Percentiles rank a stretch among this genome's conserved stretches.
phyloP scores from a whole-genome alignment of 2,888 invertebrate genomes.

The Epirrita christyi region DNA sequence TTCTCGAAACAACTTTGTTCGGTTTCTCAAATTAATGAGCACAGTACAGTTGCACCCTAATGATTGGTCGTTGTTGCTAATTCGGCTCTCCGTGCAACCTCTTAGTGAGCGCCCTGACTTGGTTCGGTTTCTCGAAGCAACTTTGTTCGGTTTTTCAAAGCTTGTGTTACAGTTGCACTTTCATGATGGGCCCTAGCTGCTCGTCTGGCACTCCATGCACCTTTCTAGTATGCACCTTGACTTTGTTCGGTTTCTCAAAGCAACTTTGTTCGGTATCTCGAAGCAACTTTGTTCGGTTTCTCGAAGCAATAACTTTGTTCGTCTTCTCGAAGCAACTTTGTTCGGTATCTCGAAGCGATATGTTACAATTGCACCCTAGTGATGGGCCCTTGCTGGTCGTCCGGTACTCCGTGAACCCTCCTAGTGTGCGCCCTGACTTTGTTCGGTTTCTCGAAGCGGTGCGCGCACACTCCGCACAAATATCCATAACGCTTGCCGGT shows the following conservation, averaged over 20 bases:
- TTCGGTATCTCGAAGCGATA: background rate
- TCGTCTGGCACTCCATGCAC: background rate
- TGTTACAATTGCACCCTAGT: conserved; percentile 50
- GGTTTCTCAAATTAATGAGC: too few species aligned
- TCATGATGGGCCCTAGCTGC: background rate
- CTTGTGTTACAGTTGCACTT: background rate
- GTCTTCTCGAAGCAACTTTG: too few species aligned
- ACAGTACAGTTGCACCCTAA: too few species aligned
- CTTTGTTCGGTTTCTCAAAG: background rate
- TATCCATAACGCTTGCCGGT: conserved; percentile 73
- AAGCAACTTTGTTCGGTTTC: too few species aligned
- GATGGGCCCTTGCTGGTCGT: conserved; percentile 65
- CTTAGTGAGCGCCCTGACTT: too few species aligned
- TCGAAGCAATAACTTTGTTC: too few species aligned
- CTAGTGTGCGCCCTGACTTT: conserved; percentile 67
- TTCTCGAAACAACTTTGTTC: too few species aligned
- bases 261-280: background rate
- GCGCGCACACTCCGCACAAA: conserved; percentile 69
- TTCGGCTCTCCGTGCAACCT: too few species aligned
- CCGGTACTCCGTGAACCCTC: conserved; percentile 68
- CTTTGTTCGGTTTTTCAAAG: too few species aligned
- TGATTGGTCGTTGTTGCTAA: too few species aligned
- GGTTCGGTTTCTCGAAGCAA: too few species aligned
- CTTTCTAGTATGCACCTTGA: background rate
- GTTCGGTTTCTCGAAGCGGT: conserved; percentile 77